phyloP scores from a whole-genome alignment of 2,797 vertebrate genomes.

The Chiloscyllium punctatum region DNA sequence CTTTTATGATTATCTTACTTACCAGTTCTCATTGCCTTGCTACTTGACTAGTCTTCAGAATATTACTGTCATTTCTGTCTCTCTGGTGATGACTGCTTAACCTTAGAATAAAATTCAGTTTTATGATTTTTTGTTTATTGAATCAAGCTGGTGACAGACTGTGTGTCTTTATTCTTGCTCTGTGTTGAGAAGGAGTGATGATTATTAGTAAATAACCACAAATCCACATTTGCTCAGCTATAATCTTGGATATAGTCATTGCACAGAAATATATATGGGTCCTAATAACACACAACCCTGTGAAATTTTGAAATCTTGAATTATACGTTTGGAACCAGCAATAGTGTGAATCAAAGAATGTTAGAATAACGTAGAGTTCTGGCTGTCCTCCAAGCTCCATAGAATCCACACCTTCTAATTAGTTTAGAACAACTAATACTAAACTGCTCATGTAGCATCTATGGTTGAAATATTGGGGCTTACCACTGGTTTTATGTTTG shows the following conservation, averaged over 20 bases:
- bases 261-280: not conserved
- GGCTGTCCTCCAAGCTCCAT: not conserved
- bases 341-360: not conserved
- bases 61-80: not conserved
- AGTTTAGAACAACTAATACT: not conserved
- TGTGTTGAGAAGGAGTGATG: not conserved
- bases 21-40: not conserved
- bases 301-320: not conserved
- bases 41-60: not conserved
- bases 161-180: not conserved
- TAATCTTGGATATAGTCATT: not conserved
- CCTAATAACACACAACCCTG: not conserved
- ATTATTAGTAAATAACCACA: not conserved
- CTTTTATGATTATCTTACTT: not conserved
- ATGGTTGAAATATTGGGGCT: not conserved
- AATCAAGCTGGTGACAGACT: not conserved
- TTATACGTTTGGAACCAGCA: not conserved
- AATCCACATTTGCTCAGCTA: not conserved
- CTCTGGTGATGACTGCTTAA: not conserved
- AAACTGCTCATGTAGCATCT: not conserved
- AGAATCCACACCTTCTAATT: not conserved
- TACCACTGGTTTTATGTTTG: not conserved
- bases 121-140: not conserved
- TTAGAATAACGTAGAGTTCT: not conserved
- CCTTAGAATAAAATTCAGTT: not conserved